These are phyloP conservation scores for Neria commutata DNA, from an alignment of 2,888 invertebrate genomes.

Conservation along the genomic window DNA sequence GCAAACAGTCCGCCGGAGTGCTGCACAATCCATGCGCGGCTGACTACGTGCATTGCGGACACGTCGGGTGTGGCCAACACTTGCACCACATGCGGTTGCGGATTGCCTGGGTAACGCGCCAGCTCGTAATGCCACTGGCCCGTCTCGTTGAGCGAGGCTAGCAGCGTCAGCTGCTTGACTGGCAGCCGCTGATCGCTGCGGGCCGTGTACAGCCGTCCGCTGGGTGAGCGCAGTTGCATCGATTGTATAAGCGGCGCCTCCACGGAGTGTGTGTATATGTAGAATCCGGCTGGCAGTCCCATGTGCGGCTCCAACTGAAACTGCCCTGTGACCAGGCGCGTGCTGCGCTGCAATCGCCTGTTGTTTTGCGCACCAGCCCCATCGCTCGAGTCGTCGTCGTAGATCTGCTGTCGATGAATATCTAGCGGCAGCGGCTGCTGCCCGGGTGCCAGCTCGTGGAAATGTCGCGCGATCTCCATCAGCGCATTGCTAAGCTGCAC, in stretches of 20 bases:
- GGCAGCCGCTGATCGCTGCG: slow-evolving; percentile 64
- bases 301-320: slow-evolving; percentile 49
- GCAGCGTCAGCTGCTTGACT: slow-evolving; percentile 64
- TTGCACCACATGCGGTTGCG: slow-evolving; percentile 68
- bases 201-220: slow-evolving; percentile 61
- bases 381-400: background rate
- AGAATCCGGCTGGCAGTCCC: slow-evolving; percentile 64
- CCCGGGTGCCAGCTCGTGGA: slow-evolving; percentile 61
- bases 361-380: too few relatives aligned
- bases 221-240: slow-evolving; percentile 64
- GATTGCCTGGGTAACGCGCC: slow-evolving; percentile 66
- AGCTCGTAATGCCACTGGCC: slow-evolving; percentile 69
- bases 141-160: slow-evolving; percentile 65
- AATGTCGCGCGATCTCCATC: slow-evolving; percentile 62
- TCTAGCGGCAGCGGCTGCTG: slow-evolving; percentile 21
- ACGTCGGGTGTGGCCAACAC: slow-evolving; percentile 66
- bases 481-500: slow-evolving; percentile 64
- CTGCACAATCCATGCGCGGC: slow-evolving; percentile 61
- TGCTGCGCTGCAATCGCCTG: background rate
- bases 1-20: slow-evolving; percentile 60
- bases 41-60: background rate
- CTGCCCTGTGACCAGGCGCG: slow-evolving; percentile 9
- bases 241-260: slow-evolving; percentile 64
- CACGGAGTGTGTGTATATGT: slow-evolving; percentile 64
- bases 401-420: slow-evolving; percentile 10